These are phyloP conservation scores for Hirtodrosophila cameraria DNA, from an alignment of 2,888 invertebrate genomes.

Conservation along the genomic window DNA sequence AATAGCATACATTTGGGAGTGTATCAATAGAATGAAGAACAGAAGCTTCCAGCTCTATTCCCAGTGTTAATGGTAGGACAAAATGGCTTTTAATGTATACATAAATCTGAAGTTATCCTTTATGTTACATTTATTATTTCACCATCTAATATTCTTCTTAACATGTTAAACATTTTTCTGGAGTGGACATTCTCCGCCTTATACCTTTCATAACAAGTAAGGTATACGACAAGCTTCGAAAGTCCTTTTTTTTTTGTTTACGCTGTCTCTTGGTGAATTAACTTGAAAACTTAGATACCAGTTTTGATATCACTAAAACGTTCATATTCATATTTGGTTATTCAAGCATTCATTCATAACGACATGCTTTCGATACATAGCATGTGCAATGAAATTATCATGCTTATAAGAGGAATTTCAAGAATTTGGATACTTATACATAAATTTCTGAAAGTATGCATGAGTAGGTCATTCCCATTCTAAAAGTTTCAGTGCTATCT, in stretches of 20 bases:
- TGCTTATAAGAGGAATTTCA: slow-evolving; percentile 11
- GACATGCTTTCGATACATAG: neutral
- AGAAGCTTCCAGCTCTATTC: no score
- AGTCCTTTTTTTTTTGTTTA: neutral
- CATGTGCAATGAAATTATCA: slow-evolving; percentile 17
- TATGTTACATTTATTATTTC: no score
- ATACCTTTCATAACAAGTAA: no score
- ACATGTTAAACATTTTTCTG: no score
- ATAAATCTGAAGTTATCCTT: no score
- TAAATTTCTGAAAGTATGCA: neutral
- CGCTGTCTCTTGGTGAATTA: neutral
- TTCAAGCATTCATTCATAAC: slow-evolving; percentile 26
- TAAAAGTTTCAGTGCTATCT: neutral
- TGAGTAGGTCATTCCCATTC: no score
- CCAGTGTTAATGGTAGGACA: no score
- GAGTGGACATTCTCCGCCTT: no score
- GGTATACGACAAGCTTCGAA: neutral
- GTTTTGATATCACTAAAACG: slow-evolving; percentile 11
- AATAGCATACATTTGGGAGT: neutral
- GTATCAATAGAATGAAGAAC: no score
- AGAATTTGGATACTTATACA: neutral
- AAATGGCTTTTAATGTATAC: no score
- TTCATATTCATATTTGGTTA: slow-evolving; percentile 1
- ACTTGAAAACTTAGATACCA: slow-evolving; percentile 9
- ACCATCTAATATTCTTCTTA: no score